Evolutionary conservation across 2,797 vertebrate genomes (phyloP), one percentile per base, ranked within the genome.

Genomic region (Microctenopoma stevenorrisi): DNA sequence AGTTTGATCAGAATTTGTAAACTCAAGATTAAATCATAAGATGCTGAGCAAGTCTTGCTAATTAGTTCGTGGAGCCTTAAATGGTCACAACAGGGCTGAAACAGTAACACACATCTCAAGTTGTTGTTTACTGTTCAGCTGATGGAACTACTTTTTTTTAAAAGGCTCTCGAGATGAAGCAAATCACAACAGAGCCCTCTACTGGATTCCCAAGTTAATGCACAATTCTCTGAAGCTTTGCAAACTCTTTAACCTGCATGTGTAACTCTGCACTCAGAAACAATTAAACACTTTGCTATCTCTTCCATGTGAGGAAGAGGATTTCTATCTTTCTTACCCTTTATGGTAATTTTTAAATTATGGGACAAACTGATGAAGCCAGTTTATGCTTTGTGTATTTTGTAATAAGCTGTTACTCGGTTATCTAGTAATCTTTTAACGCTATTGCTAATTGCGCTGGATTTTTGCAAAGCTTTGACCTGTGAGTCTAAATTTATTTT

Each of bases 141-240:
- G 18, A 18, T 18, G 18, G 18, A 18, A 18, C 18, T 18, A 18
- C 3, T 71, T 82, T 25, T 60, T 0, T 4, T 18, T 3, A 5
- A 10, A 82, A 37, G 43, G 40, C 50, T 77, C 78, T 22, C 2
- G 2, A 10, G 13, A 33, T 44, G 1, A 33, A 30, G 13, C 14
- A 2, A 3, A 7, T 62, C 11, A 1, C 7, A 58, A 48, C 40
- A 70, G 8, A 11, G 55, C 69, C 79, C 61, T 62, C 83, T 81
- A 38, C 47, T 68, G 83, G 75, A 71, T 30, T 7, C 0, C 0
- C 26, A 1, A 25, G 9, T 42, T 4, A 68, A 62, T 68, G 12
- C 63, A 76, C 0, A 0, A 9, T 15, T 38, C 12, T 15, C 15
- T 9, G 2, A 53, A 64, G 9, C 12, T n/a, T 13, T 48, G 7